Evolutionary conservation across 2,888 invertebrate genomes (phyloP).

Genomic region (Anorthoa munda): DNA sequence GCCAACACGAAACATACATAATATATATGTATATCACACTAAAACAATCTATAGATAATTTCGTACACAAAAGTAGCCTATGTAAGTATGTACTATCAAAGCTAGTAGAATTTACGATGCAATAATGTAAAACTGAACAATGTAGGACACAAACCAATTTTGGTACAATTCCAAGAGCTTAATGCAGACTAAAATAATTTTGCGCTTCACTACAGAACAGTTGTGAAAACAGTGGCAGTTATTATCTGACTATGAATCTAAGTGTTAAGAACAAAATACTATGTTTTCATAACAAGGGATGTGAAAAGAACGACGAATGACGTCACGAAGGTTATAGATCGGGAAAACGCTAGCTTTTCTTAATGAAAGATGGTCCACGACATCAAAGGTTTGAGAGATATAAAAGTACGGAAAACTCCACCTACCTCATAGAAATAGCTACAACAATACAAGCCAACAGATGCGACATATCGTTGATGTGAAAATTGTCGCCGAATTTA

Average conservation of each 20-base stretch:
- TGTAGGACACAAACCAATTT: slow-evolving; percentile 69
- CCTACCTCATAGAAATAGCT: slow-evolving; percentile 2
- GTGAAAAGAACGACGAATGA: slow-evolving; percentile 33
- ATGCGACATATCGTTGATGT: slow-evolving; percentile 5
- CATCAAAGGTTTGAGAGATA: slow-evolving; percentile 40
- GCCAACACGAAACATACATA: slow-evolving; percentile 4
- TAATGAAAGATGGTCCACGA: slow-evolving; percentile 42
- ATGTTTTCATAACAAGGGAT: slow-evolving; percentile 10
- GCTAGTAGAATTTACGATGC: slow-evolving; percentile 65
- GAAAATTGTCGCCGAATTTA: slow-evolving; percentile 35
- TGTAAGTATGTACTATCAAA: slow-evolving; percentile 53
- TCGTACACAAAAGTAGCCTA: slow-evolving; percentile 11
- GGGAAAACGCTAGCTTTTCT: slow-evolving; percentile 7
- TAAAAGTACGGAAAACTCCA: slow-evolving; percentile 25
- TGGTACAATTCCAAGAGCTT: slow-evolving; percentile 73
- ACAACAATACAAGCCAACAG: slow-evolving; percentile 29
- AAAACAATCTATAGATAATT: slow-evolving; percentile 17
- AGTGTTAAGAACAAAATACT: slow-evolving; percentile 14
- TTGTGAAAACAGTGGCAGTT: slow-evolving; percentile 35
- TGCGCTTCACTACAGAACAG: slow-evolving; percentile 54
- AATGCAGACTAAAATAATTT: slow-evolving; percentile 62
- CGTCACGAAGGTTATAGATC: slow-evolving; percentile 21
- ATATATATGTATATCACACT: neutral
- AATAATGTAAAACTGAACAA: slow-evolving; percentile 70
- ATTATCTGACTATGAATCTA: slow-evolving; percentile 18